These are phyloP conservation scores for Phalera bucephala DNA, from an alignment of 2,888 invertebrate genomes.

Conservation along the genomic window DNA sequence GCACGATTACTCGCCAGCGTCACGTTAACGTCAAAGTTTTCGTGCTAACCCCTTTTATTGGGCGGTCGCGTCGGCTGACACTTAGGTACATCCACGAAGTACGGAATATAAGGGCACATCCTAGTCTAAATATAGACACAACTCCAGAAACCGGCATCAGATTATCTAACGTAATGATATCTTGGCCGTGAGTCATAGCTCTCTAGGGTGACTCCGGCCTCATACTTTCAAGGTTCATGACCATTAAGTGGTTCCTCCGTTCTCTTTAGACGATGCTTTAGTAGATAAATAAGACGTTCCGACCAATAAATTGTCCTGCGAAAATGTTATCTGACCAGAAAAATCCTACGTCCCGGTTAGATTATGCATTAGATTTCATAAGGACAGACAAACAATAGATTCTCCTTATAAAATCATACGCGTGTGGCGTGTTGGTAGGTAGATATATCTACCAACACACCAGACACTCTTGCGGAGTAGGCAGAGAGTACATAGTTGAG, in stretches of 20 bases:
- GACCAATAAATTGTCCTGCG: slow-evolving; percentile 40
- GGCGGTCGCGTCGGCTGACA: slow-evolving; percentile 10
- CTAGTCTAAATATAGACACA: slow-evolving; percentile 49
- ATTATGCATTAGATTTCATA: slow-evolving; percentile 9
- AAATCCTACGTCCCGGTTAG: slow-evolving; percentile 16
- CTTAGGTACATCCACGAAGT: slow-evolving; percentile 15
- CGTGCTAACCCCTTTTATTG: no score
- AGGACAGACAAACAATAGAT: no score
- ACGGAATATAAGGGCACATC: no score
- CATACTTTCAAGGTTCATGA: slow-evolving; percentile 67
- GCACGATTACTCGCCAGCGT: no score
- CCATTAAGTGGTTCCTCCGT: slow-evolving; percentile 57
- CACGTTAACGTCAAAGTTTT: no score
- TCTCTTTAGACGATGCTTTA: slow-evolving; percentile 48
- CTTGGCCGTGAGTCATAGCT: slow-evolving; percentile 65
- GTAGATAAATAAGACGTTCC: slow-evolving; percentile 46
- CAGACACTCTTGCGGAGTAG: no score
- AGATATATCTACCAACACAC: no score
- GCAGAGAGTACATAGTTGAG: no score
- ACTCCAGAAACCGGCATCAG: slow-evolving; percentile 41
- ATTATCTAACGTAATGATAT: slow-evolving; percentile 68
- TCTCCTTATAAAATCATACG: no score
- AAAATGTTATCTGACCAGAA: slow-evolving; percentile 37
- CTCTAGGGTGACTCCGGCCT: slow-evolving; percentile 57
- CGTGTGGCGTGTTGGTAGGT: no score